Evolutionary conservation across 2,888 invertebrate genomes (phyloP).

Genomic region (Meta bourneti): DNA sequence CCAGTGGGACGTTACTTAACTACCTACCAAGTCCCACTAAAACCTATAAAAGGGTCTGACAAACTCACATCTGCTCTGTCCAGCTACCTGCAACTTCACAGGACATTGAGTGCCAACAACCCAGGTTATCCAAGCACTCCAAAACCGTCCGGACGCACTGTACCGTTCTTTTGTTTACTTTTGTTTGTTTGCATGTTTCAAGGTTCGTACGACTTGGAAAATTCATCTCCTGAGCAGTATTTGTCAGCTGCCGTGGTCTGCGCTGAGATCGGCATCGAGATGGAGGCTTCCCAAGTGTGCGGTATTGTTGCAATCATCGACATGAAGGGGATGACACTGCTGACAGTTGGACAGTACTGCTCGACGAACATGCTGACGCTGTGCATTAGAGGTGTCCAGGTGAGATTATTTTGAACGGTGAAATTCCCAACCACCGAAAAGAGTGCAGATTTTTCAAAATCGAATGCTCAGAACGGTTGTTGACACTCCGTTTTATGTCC

Average conservation of each 20-base stretch:
- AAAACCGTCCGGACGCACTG: not conserved
- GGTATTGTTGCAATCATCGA: constrained; percentile 19
- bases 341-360: not conserved
- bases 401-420: not conserved
- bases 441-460: too few relatives aligned
- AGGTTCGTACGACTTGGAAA: constrained; percentile 15
- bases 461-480: too few relatives aligned
- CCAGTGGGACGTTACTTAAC: too few relatives aligned
- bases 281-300: constrained; percentile 31
- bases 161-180: too few relatives aligned
- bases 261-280: constrained; percentile 15
- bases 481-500: too few relatives aligned
- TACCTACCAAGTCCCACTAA: too few relatives aligned
- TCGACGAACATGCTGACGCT: not conserved
- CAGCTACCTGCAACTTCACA: too few relatives aligned
- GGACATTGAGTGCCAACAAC: too few relatives aligned
- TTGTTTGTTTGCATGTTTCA: not conserved
- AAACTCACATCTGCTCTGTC: too few relatives aligned
- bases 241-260: not conserved
- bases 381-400: constrained; percentile 24
- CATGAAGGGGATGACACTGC: constrained; percentile 13
- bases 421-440: not conserved
- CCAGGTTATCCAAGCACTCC: too few relatives aligned
- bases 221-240: not conserved
- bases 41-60: too few relatives aligned